phyloP scores from a whole-genome alignment of 2,888 invertebrate species.

The Acrobasis repandana region DNA sequence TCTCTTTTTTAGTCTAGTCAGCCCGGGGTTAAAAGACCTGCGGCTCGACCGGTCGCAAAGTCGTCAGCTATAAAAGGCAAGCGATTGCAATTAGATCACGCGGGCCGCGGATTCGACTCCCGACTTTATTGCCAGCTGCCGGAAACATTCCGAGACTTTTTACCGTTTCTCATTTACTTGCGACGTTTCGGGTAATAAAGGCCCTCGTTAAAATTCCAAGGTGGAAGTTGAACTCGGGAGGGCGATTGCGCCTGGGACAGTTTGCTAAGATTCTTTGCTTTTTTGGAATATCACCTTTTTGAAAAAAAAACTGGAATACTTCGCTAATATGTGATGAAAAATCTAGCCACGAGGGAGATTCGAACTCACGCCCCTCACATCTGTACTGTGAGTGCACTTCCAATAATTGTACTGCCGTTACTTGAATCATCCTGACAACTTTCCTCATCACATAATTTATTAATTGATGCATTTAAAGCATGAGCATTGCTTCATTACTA shows the following conservation, averaged over 20 bases:
- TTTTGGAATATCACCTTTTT: too few species aligned
- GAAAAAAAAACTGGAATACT: too few species aligned
- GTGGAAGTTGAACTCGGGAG: neutral
- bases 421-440: too few species aligned
- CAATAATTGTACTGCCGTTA: too few species aligned
- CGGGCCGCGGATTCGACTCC: slow-evolving; percentile 15
- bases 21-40: neutral
- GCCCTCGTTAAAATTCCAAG: slow-evolving; percentile 1
- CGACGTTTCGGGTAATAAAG: slow-evolving; percentile 5
- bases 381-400: too few species aligned
- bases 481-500: too few species aligned
- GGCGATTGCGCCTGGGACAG: neutral
- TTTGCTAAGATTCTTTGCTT: neutral
- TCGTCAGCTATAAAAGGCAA: slow-evolving; percentile 4
- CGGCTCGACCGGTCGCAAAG: neutral
- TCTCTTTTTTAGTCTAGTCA: neutral
- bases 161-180: slow-evolving; percentile 4
- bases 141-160: slow-evolving; percentile 9
- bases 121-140: neutral
- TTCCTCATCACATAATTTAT: too few species aligned
- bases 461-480: too few species aligned
- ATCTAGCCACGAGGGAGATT: too few species aligned
- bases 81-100: slow-evolving; percentile 16
- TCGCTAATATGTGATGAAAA: too few species aligned
- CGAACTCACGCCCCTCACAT: too few species aligned